A percentile compares a stretch with the other conserved stretches of the same genome.
Evolutionary conservation across 2,113 vertebrate genomes (phyloP).

Genomic region (Diphyllodes magnificus): DNA sequence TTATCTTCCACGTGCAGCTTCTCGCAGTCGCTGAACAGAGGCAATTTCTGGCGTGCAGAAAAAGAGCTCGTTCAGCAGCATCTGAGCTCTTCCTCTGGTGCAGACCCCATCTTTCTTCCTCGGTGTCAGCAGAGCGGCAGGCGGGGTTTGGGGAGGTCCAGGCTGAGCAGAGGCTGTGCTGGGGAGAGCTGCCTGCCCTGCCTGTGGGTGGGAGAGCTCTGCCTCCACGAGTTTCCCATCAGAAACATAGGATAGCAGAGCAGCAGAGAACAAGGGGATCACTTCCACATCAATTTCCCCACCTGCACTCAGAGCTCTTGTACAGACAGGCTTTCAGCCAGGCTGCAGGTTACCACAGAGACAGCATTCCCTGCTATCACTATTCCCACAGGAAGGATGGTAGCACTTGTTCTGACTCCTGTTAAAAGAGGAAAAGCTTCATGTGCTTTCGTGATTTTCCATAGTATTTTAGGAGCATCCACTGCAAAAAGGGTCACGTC

Average conservation of each 20-base stretch:
- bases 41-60: neutral
- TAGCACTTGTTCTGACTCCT: neutral
- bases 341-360: neutral
- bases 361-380: neutral
- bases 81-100: neutral
- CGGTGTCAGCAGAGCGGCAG: neutral
- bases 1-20: constrained; percentile 26
- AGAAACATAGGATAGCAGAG: neutral
- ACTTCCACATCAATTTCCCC: neutral
- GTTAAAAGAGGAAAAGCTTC: neutral
- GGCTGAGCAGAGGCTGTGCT: neutral
- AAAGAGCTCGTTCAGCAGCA: neutral
- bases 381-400: neutral
- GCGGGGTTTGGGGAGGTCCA: accelerated
- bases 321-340: neutral
- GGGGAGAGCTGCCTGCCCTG: neutral
- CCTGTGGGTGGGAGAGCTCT: neutral
- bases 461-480: neutral
- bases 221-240: accelerated
- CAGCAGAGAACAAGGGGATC: neutral
- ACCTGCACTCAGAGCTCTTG: neutral
- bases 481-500: neutral
- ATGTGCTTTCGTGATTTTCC: neutral
- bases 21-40: neutral
- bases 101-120: neutral